Percentiles rank a stretch among this genome's conserved stretches.
Conservation (phyloP, 1,140 invertebrate genomes). For the Cheumatopsyche charites region DNA sequence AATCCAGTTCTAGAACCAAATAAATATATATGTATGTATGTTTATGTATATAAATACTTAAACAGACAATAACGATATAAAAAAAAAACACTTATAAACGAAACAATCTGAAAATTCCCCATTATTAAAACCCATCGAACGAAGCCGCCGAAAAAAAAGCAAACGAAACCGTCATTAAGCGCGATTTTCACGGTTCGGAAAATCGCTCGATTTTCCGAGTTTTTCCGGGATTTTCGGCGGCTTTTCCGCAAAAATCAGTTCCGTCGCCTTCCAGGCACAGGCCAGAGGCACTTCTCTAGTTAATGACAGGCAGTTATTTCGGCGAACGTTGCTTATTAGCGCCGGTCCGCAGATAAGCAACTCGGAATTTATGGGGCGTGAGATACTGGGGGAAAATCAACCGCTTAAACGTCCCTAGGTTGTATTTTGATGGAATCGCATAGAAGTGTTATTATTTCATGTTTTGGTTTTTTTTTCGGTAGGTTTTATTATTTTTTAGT, state of each 20-base stretch:
- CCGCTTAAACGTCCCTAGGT: neutral
- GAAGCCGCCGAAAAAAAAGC: no score
- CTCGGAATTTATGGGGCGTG: conserved; percentile 41
- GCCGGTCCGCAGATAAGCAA: conserved; percentile 39
- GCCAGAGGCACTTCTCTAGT: conserved; percentile 15
- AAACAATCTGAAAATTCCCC: no score
- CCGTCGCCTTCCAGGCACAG: neutral
- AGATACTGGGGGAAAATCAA: conserved; percentile 39
- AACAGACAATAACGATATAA: no score
- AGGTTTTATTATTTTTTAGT: no score
- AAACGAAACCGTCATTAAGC: neutral
- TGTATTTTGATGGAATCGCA: no score
- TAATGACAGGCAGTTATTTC: conserved; percentile 41
- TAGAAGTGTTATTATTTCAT: no score
- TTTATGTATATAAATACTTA: no score
- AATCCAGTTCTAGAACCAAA: no score
- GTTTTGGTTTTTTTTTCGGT: no score
- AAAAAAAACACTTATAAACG: no score
- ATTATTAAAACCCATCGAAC: no score
- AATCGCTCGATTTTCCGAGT: conserved; percentile 7
- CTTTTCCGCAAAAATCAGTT: neutral
- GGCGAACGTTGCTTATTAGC: conserved; percentile 44
- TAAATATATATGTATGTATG: no score
- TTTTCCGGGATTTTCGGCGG: neutral
- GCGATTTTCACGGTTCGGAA: conserved; percentile 18